Percentiles rank a stretch among this genome's conserved stretches.
Evolutionary conservation across 2,888 invertebrate genomes (phyloP).

Genomic region (Diarsia mendica): DNA sequence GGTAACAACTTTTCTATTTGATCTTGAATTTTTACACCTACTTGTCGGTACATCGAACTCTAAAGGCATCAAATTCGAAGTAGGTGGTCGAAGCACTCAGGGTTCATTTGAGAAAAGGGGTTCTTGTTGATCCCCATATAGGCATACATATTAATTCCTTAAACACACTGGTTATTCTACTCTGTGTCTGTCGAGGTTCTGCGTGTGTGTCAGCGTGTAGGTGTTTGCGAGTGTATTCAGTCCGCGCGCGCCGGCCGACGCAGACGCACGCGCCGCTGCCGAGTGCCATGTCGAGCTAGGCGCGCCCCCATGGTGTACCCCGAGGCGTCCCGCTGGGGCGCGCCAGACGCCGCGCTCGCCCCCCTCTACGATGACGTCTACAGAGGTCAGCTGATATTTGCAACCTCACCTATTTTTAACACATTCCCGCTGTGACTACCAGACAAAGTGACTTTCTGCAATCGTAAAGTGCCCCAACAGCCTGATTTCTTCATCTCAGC

Average conservation of each 20-base stretch:
- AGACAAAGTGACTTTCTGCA: conserved; percentile 71
- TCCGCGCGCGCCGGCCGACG: conserved; percentile 87
- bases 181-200: conserved; percentile 43
- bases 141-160: conserved; percentile 41
- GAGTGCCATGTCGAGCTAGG: conserved; percentile 82
- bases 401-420: conserved; percentile 70
- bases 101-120: conserved; percentile 21
- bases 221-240: conserved; percentile 72
- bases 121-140: conserved; percentile 18
- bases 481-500: conserved; percentile 59
- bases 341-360: conserved; percentile 91
- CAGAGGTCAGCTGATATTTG: conserved; percentile 90
- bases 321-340: conserved; percentile 91
- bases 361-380: conserved; percentile 92
- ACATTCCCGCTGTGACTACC: conserved; percentile 52
- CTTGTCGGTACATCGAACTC: neutral
- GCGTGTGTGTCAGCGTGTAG: conserved; percentile 57
- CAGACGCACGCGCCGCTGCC: conserved; percentile 83
- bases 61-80: conserved; percentile 28
- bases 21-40: neutral
- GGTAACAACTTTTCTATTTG: neutral
- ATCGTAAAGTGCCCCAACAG: conserved; percentile 64
- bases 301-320: conserved; percentile 91
- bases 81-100: conserved; percentile 31
- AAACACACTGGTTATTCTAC: conserved; percentile 57